A percentile compares a stretch with the other conserved stretches of the same genome.
These are phyloP conservation scores for Perizoma flavofasciatum DNA, from an alignment of 2,888 invertebrate species.

Conservation along the genomic window DNA sequence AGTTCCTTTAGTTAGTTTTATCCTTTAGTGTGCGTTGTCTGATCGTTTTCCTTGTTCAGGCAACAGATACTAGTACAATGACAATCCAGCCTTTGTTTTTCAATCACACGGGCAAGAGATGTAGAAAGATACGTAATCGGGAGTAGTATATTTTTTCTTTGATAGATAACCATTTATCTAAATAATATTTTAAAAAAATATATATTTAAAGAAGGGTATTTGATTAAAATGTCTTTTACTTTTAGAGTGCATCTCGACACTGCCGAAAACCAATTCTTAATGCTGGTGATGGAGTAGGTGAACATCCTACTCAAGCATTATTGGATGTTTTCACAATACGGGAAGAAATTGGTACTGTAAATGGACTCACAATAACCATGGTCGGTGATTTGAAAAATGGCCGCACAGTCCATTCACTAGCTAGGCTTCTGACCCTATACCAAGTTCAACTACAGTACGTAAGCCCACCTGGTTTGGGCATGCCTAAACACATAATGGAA, in stretches of 20 bases:
- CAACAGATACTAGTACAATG: too few species aligned
- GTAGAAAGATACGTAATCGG: too few species aligned
- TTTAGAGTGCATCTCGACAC: conserved; percentile 91
- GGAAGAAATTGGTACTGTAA: conserved; percentile 99
- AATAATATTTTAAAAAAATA: too few species aligned
- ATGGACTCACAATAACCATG: conserved; percentile 98
- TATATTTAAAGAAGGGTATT: too few species aligned
- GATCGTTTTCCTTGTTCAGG: too few species aligned
- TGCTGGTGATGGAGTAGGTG: conserved; percentile 98
- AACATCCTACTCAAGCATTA: conserved; percentile 98
- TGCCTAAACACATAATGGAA: conserved; percentile 94
- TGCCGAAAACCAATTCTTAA: conserved; percentile 97
- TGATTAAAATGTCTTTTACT: conserved; percentile 18
- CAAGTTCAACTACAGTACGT: conserved; percentile 97
- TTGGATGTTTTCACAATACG: conserved; percentile 99
- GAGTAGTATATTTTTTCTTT: too few species aligned
- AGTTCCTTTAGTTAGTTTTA: too few species aligned
- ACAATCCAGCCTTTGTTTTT: too few species aligned
- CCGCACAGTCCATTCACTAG: conserved; percentile 98
- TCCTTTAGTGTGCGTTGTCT: too few species aligned
- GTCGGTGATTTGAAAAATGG: conserved; percentile 99
- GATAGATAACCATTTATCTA: too few species aligned
- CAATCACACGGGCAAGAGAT: too few species aligned
- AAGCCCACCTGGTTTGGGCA: conserved; percentile 92
- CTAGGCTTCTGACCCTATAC: conserved; percentile 96